These are phyloP conservation scores for Neomonachus schauinslandi DNA, from an alignment of 2,113 vertebrate species.

Conservation along the genomic window DNA sequence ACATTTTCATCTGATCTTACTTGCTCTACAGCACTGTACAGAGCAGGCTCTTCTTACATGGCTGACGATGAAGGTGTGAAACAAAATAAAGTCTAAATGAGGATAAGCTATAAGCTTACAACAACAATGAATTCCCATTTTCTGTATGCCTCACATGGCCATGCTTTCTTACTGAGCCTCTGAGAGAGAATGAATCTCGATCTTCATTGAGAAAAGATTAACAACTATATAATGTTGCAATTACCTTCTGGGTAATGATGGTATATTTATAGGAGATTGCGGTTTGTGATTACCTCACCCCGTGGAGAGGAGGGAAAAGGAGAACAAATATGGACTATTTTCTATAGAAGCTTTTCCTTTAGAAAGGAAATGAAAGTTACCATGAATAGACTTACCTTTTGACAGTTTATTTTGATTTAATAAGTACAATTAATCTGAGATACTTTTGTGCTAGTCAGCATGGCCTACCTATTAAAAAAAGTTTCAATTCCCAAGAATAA, in stretches of 20 bases:
- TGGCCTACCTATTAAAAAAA: not conserved
- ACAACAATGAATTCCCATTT: conserved; percentile 40
- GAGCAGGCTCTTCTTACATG: not conserved
- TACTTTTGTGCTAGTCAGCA: conserved; percentile 13
- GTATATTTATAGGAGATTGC: conserved; percentile 68
- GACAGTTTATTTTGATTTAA: conserved; percentile 55
- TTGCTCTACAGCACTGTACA: not conserved
- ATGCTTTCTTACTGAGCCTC: conserved; percentile 38
- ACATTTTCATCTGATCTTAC: not conserved
- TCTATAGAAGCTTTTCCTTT: conserved; percentile 26
- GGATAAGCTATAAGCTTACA: conserved; percentile 22
- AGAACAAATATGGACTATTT: conserved; percentile 55
- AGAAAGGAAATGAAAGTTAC: conserved; percentile 40
- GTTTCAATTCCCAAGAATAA: not conserved
- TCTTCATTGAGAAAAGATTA: conserved; percentile 73
- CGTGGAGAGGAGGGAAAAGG: not conserved
- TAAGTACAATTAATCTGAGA: conserved; percentile 43
- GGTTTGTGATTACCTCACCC: conserved; percentile 58
- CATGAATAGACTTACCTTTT: conserved; percentile 28
- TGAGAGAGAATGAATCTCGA: conserved; percentile 50
- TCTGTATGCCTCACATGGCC: conserved; percentile 26
- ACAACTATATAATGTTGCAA: conserved; percentile 65
- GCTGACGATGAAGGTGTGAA: not conserved
- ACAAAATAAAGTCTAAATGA: conserved; percentile 42
- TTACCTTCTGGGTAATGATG: conserved; percentile 62